Evolutionary conservation across 2,888 invertebrate genomes (phyloP), one percentile per base, ranked within the genome.

Genomic region (Lasiommata megera): DNA sequence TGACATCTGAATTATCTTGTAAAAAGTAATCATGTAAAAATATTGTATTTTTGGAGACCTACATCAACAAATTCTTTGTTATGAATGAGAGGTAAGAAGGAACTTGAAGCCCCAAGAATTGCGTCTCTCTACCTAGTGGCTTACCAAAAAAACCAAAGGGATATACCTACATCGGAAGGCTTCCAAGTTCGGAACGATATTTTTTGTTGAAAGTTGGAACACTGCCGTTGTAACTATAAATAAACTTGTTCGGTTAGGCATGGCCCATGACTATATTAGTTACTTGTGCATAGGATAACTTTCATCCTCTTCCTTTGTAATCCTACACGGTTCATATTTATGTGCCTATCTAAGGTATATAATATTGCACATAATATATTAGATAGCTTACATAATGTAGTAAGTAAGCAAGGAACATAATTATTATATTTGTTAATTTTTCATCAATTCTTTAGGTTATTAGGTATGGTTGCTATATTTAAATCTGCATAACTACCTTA

Each of bases 141-240:
- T 14, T 12, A 50, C 43, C 37, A 61, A 59, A 68, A 65, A 68
- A 66, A 61, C 58, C 47, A 48, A 44, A 31, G 52, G 50, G 36
- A n/a, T 43, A 54, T 69, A 73, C 23, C 23, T 23, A 3, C 72
- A 74, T 71, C 72, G 67, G 72, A 77, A 82, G 84, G 80, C 80
- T 77, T 79, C 79, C 77, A 78, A 79, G 73, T 76, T 84, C 73
- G 80, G 82, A 82, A 77, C 77, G 74, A 69, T 87, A 84, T 86
- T 83, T 83, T 46, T 46, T 46, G 31, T 46, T 46, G 31, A 16
- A 23, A 31, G 78, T 81, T 62, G 65, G 67, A 71, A 70, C 80
- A 77, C 80, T 77, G 79, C 79, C 76, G 67, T 60, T 61, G 61
- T 36, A 17, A 44, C 80, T 84, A 83, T 80, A 83, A 84, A 84